Evolutionary conservation across 64 coral and sea anemone species (phyloP), one percentile per base, ranked within the genome.

Genomic region (Pocillopora verrucosa): DNA sequence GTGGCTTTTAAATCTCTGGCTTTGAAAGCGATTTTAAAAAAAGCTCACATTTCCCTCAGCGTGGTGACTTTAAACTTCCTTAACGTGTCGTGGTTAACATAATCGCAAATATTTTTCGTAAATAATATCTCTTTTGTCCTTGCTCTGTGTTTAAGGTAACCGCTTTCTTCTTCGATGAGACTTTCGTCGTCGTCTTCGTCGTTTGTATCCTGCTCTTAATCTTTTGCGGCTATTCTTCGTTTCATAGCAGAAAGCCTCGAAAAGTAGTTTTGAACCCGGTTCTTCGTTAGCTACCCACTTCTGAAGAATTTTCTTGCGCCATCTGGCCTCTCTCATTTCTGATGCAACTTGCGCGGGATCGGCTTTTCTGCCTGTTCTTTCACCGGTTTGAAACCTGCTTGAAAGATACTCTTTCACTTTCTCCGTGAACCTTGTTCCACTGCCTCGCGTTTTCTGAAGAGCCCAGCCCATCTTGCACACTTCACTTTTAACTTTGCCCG

Each of bases 81-180:
- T 24, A 77, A 12, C 20, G 87, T 75, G 16, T 88, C 60, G 11
- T 13, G 15, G 22, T 58, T 41, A 15, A 51, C 87, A 45, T 34
- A 69, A 11, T 93, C 77, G 62, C 92, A 93, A 9, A 78, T 73
- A 22, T 93, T 79, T 35, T 87, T 87, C 56, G 60, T 16, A n/a
- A 16, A 45, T 57, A n/a, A 94, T 14, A 88, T 25, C 30, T 74
- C 34, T 13, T 89, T 60, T 15, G 36, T 41, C 85, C 92, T 75
- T 35, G 74, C 79, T 19, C 22, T 35, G 20, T 89, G 35, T 25
- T 88, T 37, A 15, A 83, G 59, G 83, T 85, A 89, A 56, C 63
- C 60, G 30, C 84, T 36, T 15, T 90, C 87, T 24, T 94, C 87
- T 89, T n/a, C n/a, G n/a, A n/a, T n/a, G n/a, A n/a, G n/a, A n/a